Evolutionary conservation across 1,140 invertebrate species (phyloP).

Genomic region (Pentalonia nigronervosa): DNA sequence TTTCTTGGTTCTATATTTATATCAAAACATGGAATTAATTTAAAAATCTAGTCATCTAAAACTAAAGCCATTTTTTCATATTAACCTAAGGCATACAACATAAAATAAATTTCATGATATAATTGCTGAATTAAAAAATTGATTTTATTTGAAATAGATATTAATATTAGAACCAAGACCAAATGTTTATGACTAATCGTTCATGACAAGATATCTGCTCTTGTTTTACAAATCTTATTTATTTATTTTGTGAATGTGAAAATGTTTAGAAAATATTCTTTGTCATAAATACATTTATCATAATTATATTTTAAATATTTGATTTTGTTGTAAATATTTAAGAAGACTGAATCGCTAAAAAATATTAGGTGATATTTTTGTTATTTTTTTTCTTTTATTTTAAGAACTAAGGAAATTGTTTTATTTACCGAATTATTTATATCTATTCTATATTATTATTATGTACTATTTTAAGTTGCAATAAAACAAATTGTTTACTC

Average conservation of each 20-base stretch:
- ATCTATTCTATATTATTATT: constrained; percentile 41
- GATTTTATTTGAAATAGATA: neutral
- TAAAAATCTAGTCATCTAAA: constrained; percentile 28
- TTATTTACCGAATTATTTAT: constrained; percentile 58
- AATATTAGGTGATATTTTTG: constrained; percentile 56
- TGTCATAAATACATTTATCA: neutral
- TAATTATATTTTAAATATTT: constrained; percentile 27
- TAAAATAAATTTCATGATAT: neutral
- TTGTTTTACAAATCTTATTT: constrained; percentile 25
- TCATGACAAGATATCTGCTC: neutral
- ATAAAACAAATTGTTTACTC: constrained; percentile 51
- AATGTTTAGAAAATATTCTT: neutral
- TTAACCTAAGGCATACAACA: neutral
- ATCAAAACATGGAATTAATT: neutral
- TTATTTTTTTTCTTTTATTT: constrained; percentile 52
- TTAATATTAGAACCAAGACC: neutral
- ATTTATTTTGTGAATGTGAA: constrained; percentile 4
- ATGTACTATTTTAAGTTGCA: constrained; percentile 50
- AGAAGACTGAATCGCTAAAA: constrained; percentile 53
- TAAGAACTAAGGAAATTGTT: constrained; percentile 47
- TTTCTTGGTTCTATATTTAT: constrained; percentile 26
- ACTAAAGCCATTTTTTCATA: neutral
- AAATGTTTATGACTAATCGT: constrained; percentile 29
- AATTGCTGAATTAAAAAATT: neutral
- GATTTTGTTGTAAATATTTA: constrained; percentile 49